Evolutionary conservation across 1,140 invertebrate genomes (phyloP).

Genomic region (Dreissena rostriformis): DNA sequence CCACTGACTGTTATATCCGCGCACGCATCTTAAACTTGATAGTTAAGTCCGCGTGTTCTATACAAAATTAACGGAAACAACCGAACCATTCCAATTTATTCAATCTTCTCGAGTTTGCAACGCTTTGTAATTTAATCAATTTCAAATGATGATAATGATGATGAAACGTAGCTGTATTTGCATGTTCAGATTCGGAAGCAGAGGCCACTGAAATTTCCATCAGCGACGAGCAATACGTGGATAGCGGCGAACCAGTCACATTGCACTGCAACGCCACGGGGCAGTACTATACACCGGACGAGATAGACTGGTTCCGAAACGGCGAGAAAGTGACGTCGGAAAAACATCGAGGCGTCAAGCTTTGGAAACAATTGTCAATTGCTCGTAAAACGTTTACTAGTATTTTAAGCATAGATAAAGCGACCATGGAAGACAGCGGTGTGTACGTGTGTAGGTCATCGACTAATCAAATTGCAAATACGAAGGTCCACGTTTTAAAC

Average conservation of each 20-base stretch:
- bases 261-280: slow-evolving; percentile 70
- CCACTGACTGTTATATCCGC: too few relatives aligned
- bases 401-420: slow-evolving; percentile 63
- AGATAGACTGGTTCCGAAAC: slow-evolving; percentile 69
- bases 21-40: too few relatives aligned
- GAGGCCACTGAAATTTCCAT: slow-evolving; percentile 67
- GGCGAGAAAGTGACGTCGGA: slow-evolving; percentile 51
- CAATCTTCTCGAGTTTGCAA: too few relatives aligned
- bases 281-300: slow-evolving; percentile 66
- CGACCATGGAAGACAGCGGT: slow-evolving; percentile 61
- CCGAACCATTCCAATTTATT: too few relatives aligned
- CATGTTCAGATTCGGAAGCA: slow-evolving; percentile 25
- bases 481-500: slow-evolving; percentile 68
- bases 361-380: slow-evolving; percentile 61
- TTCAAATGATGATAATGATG: too few relatives aligned
- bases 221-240: slow-evolving; percentile 61
- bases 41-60: too few relatives aligned
- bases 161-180: too few relatives aligned
- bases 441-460: slow-evolving; percentile 68
- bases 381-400: slow-evolving; percentile 63
- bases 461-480: slow-evolving; percentile 64
- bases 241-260: slow-evolving; percentile 62
- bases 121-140: too few relatives aligned
- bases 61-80: too few relatives aligned
- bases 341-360: slow-evolving; percentile 50